These are phyloP conservation scores for Ia io DNA, from an alignment of 2,113 vertebrate genomes.

Conservation along the genomic window DNA sequence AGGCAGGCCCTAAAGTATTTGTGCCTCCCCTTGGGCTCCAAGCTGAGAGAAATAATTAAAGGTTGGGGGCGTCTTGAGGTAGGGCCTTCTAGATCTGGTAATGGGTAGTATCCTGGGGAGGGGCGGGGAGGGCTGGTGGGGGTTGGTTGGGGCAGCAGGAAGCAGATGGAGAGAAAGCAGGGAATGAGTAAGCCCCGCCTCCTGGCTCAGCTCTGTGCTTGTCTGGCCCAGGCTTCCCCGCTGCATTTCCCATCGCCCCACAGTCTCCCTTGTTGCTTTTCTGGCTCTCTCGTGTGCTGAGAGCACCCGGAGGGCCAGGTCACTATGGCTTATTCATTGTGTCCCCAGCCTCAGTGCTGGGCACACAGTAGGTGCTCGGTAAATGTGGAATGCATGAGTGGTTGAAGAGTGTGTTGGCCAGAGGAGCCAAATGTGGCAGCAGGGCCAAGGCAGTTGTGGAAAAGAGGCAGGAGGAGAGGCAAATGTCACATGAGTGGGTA, in stretches of 20 bases:
- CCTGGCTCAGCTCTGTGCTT: neutral
- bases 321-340: too few species aligned
- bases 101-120: neutral
- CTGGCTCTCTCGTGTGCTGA: too few species aligned
- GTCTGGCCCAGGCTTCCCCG: neutral
- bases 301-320: neutral
- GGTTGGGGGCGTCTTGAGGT: neutral
- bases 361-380: neutral
- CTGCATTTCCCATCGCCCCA: neutral
- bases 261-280: neutral
- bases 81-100: neutral
- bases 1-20: neutral
- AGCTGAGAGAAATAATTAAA: neutral
- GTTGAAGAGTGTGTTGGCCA: neutral
- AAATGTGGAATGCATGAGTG: neutral
- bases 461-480: neutral
- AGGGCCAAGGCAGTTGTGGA: neutral
- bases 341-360: neutral
- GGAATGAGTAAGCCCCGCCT: neutral
- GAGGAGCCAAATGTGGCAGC: neutral
- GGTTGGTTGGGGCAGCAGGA: neutral
- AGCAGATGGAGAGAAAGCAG: neutral
- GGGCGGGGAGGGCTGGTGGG: neutral
- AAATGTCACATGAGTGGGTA: neutral
- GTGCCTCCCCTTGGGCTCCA: neutral